Percentiles rank a stretch among this genome's conserved stretches.
phyloP scores from a whole-genome alignment of 2,797 vertebrate genomes.

The Pseudochirops corinnae region DNA sequence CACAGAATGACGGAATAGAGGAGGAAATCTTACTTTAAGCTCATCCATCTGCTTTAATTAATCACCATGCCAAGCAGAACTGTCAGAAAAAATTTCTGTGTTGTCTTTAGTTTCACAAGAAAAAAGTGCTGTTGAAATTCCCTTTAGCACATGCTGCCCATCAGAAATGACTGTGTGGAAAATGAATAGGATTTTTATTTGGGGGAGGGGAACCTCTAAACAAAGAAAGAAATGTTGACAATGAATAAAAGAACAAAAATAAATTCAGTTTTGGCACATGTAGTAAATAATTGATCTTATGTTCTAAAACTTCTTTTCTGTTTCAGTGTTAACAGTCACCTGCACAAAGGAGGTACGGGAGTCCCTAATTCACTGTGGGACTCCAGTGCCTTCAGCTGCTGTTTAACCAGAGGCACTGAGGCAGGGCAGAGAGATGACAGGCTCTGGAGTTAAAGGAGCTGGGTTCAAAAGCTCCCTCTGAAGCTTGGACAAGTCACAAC shows the following conservation, averaged over 20 bases:
- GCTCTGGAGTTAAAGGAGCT: not conserved
- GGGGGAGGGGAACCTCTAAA: not conserved
- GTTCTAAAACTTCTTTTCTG: not conserved
- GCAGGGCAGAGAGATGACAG: not conserved
- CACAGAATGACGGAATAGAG: conserved; percentile 74
- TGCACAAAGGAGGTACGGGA: not conserved
- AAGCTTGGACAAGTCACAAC: not conserved
- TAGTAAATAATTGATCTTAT: not conserved
- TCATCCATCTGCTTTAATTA: conserved; percentile 76
- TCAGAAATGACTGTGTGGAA: not conserved
- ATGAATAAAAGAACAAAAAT: not conserved
- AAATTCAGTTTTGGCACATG: not conserved
- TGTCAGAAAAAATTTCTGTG: conserved; percentile 46
- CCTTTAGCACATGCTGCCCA: not conserved
- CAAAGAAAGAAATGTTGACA: not conserved
- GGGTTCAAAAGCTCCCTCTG: not conserved
- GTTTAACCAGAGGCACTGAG: not conserved
- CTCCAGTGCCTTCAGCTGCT: not conserved
- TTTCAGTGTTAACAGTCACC: not conserved
- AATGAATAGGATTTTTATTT: conserved; percentile 41
- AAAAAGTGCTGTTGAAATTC: conserved; percentile 23
- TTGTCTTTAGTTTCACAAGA: conserved; percentile 55
- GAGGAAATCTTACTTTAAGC: conserved; percentile 80
- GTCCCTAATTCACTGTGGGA: not conserved
- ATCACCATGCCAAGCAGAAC: conserved; percentile 66